These are phyloP conservation scores for Peromyscus aztecus DNA, from an alignment of 2,797 vertebrate species.

Conservation along the genomic window DNA sequence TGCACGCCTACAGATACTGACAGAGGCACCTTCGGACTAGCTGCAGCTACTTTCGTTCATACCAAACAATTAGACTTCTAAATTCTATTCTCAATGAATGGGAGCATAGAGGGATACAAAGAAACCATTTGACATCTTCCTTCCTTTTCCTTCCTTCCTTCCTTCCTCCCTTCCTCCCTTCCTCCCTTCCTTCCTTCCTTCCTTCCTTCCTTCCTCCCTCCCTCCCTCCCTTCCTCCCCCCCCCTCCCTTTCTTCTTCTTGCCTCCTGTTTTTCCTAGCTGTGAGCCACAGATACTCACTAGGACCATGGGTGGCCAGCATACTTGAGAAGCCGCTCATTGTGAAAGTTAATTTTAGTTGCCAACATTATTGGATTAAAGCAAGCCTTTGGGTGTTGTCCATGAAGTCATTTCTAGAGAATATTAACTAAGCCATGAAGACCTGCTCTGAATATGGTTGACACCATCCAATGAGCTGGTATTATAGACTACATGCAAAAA, in stretches of 20 bases:
- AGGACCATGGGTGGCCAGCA: accelerated
- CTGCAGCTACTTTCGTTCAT: neutral
- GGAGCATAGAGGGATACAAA: neutral
- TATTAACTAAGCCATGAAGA: neutral
- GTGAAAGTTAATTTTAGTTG: neutral
- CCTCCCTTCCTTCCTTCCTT: accelerated
- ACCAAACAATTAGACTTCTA: too few species aligned
- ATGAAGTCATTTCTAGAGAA: neutral
- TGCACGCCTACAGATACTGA: accelerated
- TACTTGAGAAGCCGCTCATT: accelerated
- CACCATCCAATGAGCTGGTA: neutral
- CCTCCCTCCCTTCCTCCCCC: too few species aligned
- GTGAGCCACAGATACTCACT: neutral
- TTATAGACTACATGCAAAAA: neutral
- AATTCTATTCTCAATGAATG: neutral
- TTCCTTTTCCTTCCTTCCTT: accelerated
- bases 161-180: neutral
- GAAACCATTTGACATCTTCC: neutral
- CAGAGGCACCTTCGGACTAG: neutral
- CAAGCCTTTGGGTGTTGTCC: neutral
- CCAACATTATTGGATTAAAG: neutral
- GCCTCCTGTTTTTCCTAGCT: neutral
- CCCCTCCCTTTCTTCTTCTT: too few species aligned
- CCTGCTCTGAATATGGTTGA: neutral
- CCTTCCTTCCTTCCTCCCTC: too few species aligned